Evolutionary conservation across 2,888 invertebrate species (phyloP).

Genomic region (Lottia gigantea): DNA sequence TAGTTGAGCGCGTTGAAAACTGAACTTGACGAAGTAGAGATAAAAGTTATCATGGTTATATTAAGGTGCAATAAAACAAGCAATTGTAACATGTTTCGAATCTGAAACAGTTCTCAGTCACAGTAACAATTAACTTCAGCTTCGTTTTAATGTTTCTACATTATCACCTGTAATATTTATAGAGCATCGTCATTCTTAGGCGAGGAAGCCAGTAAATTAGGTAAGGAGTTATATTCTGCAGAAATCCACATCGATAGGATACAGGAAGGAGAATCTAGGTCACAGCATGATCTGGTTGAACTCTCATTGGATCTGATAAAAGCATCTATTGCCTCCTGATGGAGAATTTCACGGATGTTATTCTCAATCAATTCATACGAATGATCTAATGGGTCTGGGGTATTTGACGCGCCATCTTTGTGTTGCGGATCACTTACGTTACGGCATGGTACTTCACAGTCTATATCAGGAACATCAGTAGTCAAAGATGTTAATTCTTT

Average conservation of each 20-base stretch:
- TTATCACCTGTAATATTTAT: neutral
- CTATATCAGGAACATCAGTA: neutral
- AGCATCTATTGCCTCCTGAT: slow-evolving; percentile 18
- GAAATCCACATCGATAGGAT: slow-evolving; percentile 16
- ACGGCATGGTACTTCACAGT: neutral
- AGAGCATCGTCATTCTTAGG: neutral
- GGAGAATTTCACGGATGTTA: slow-evolving; percentile 1
- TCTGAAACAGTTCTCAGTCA: too few species aligned
- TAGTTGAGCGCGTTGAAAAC: too few species aligned
- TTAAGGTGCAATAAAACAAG: too few species aligned
- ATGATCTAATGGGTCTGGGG: neutral
- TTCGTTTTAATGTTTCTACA: too few species aligned
- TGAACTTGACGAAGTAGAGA: too few species aligned
- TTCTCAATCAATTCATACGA: neutral
- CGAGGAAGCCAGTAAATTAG: neutral
- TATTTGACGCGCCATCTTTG: neutral
- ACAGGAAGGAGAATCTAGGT: slow-evolving; percentile 23
- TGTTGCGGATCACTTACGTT: neutral
- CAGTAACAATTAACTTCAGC: too few species aligned
- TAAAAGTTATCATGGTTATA: too few species aligned
- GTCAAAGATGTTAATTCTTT: neutral
- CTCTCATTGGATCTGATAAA: slow-evolving; percentile 18
- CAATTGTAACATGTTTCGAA: too few species aligned
- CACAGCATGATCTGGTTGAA: slow-evolving; percentile 17
- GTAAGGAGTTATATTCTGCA: slow-evolving; percentile 7